These are phyloP conservation scores for Phrynocephalus versicolor DNA, from an alignment of 2,113 vertebrate species.

Conservation along the genomic window DNA sequence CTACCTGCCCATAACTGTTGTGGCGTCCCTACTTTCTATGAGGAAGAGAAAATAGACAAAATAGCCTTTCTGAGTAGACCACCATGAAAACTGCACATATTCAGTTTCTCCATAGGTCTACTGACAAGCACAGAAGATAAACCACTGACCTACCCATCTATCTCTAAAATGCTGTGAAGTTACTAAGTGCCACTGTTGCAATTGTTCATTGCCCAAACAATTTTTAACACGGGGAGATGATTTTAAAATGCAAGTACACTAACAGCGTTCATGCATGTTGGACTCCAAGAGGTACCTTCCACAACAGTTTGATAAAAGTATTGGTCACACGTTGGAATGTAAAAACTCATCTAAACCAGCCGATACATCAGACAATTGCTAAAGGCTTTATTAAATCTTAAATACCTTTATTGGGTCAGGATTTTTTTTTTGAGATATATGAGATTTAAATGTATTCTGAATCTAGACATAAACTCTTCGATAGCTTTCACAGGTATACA, in stretches of 20 bases:
- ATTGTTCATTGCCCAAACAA: too few species aligned
- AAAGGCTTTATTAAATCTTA: neutral
- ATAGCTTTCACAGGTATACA: too few species aligned
- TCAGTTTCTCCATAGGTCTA: too few species aligned
- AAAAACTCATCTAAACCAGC: neutral
- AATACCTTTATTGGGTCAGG: neutral
- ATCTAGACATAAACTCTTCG: neutral
- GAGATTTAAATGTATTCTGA: neutral
- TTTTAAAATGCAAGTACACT: too few species aligned
- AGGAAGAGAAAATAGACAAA: neutral
- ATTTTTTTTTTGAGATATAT: slow-evolving; percentile 1
- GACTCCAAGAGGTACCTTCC: too few species aligned
- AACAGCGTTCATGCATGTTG: too few species aligned
- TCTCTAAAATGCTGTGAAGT: too few species aligned
- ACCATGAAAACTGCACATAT: neutral
- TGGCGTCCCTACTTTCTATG: neutral
- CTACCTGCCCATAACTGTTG: neutral
- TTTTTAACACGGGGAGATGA: too few species aligned
- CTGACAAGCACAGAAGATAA: neutral
- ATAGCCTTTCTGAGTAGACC: neutral
- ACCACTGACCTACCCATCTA: neutral
- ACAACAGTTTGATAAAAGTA: too few species aligned
- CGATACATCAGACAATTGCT: neutral
- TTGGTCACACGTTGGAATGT: too few species aligned
- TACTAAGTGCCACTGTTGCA: too few species aligned